Evolutionary conservation across 2,113 vertebrate species (phyloP).

Genomic region (Butastur rufipennis): DNA sequence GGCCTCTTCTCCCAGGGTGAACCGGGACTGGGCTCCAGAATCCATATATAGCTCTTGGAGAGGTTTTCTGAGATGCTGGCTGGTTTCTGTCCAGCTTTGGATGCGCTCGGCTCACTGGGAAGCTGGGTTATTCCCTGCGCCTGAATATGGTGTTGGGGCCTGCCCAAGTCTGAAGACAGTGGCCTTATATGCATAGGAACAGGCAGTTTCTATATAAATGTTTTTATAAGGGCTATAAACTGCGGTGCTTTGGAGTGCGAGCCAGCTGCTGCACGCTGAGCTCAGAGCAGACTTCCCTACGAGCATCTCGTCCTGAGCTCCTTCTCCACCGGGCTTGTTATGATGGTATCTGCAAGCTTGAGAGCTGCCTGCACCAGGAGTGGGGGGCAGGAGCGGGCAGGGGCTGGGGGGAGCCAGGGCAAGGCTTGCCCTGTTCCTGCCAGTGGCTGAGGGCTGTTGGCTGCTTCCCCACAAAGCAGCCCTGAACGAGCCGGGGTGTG

Average conservation of each 20-base stretch:
- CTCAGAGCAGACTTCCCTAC: background rate
- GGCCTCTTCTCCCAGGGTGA: background rate
- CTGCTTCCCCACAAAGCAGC: background rate
- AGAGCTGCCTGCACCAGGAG: background rate
- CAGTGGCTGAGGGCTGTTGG: background rate
- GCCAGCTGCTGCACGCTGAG: background rate
- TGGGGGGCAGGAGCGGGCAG: background rate
- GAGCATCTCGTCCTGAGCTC: background rate
- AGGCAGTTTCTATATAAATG: slow-evolving; percentile 47
- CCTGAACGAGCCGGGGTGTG: background rate
- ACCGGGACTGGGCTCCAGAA: background rate
- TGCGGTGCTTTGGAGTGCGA: background rate
- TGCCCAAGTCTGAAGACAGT: slow-evolving; percentile 30
- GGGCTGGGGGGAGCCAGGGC: background rate
- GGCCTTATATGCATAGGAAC: slow-evolving; percentile 61
- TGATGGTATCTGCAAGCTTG: background rate
- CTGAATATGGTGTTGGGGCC: slow-evolving; percentile 21
- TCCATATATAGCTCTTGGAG: slow-evolving; percentile 50
- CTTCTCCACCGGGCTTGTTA: accelerated
- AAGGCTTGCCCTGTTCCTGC: background rate
- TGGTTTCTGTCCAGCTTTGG: slow-evolving; percentile 45
- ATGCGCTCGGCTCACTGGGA: background rate
- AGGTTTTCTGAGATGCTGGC: background rate
- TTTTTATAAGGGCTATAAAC: slow-evolving; percentile 60
- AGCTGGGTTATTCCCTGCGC: background rate